These are phyloP conservation scores for Helogale parvula DNA, from an alignment of 2,113 vertebrate genomes.

Conservation along the genomic window DNA sequence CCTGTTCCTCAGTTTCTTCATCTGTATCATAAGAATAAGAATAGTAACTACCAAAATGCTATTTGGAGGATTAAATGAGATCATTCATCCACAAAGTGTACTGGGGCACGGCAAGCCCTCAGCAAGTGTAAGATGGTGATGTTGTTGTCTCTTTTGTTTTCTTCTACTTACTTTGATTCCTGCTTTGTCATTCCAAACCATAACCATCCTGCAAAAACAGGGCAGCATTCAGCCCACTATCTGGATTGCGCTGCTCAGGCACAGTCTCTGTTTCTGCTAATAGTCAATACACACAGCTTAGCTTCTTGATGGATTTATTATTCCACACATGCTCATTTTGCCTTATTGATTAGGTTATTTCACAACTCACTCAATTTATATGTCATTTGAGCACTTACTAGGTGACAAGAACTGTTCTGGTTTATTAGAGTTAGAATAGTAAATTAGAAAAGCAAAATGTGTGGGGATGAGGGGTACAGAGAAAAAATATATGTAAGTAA, in stretches of 20 bases:
- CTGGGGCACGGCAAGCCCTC: rapidly evolving
- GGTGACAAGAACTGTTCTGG: not conserved
- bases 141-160: too few species aligned
- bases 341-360: not conserved
- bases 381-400: not conserved
- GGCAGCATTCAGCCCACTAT: not conserved
- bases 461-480: not conserved
- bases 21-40: not conserved
- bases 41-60: not conserved
- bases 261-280: not conserved
- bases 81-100: rapidly evolving
- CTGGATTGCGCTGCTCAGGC: not conserved
- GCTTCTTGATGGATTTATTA: not conserved
- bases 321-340: not conserved
- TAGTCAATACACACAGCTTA: not conserved
- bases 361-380: not conserved
- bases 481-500: not conserved
- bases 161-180: not conserved
- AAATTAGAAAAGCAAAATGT: not conserved
- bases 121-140: not conserved
- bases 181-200: not conserved
- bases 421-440: not conserved
- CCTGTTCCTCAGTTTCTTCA: not conserved
- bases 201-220: not conserved
- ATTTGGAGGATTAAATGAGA: not conserved